Base-by-base conservation (phyloP, 1,140 invertebrate genomes). In the Ladona fulva region DNA sequence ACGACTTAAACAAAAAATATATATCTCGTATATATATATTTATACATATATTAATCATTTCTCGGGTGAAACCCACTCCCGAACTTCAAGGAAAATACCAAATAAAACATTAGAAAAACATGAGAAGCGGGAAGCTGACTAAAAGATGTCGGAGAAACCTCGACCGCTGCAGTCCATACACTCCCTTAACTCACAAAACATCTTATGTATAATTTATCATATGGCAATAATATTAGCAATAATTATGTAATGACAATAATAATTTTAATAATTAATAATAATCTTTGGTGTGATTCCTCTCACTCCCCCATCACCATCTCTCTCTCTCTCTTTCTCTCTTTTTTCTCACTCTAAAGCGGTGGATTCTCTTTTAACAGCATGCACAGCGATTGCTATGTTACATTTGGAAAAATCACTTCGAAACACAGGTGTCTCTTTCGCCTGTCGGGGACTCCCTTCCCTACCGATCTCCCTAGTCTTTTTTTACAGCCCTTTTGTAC, bases 191-290 rank as follows among this genome's bases (percentile, higher is more conserved):
- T 66, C 52, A 66, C 52, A 66, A 37, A 66, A 66, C 52, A 66
- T 66, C 52, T 66, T 66, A 66, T 12, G n/a, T 12, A 66, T 66
- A 66, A 66, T 66, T 66, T 66, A 52, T 52, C 44, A 52, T 52
- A 66, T 66, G 29, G 29, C 29, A 66, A 66, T 66, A 66, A 66
- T 66, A 66, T 66, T 66, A 22, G 52, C 19, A 66, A 66, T 66
- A 66, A 66, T 66, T 66, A 66, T 16, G 12, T 66, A 66, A 66
- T 66, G 52, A 66, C 52, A 66, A 66, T 66, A 66, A 66, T 66
- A 66, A 66, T 66, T 19, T 66, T 66, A 66, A 66, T 66, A 66
- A 66, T 66, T 66, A 66, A 66, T 66, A 66, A 66, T 66, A 66
- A 66, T 66, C 52, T 66, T 66, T 66, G 52, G 52, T 66, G 52